Evolutionary conservation across 2,797 vertebrate genomes (phyloP).

Genomic region (Mastacembelus armatus): DNA sequence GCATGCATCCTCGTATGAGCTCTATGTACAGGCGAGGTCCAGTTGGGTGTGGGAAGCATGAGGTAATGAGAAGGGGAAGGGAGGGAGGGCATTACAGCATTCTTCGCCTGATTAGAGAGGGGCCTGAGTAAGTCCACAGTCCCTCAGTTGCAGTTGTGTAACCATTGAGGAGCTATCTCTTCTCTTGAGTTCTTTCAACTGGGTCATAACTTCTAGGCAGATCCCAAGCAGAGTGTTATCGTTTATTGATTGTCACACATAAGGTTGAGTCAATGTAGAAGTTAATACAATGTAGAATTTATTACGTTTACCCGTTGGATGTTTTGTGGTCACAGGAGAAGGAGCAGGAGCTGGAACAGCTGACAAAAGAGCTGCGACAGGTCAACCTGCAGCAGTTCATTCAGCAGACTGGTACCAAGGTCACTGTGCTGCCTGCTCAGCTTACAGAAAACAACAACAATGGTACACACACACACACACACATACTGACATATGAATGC

Average conservation of each 20-base stretch:
- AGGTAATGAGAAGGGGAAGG: constrained; percentile 61
- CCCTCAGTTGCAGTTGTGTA: constrained; percentile 58
- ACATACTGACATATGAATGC: not conserved
- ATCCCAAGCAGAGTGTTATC: constrained; percentile 13
- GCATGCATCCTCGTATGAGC: constrained; percentile 35
- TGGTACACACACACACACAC: constrained; percentile 59
- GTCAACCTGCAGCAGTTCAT: constrained; percentile 99
- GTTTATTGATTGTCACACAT: constrained; percentile 15
- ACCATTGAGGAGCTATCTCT: constrained; percentile 42
- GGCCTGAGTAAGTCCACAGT: constrained; percentile 61
- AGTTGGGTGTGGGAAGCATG: constrained; percentile 58
- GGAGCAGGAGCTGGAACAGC: constrained; percentile 93
- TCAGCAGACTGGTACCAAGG: constrained; percentile 96
- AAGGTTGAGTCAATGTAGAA: not conserved
- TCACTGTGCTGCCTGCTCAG: constrained; percentile 92
- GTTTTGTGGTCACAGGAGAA: constrained; percentile 84
- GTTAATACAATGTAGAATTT: not conserved
- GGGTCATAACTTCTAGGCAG: constrained; percentile 31
- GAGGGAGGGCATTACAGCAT: constrained; percentile 64
- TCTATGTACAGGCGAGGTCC: constrained; percentile 41
- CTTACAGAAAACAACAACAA: constrained; percentile 77
- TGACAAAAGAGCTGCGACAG: constrained; percentile 96
- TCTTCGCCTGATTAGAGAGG: constrained; percentile 70
- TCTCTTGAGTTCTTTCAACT: constrained; percentile 27
- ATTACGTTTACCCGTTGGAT: not conserved